A percentile compares a stretch with the other conserved stretches of the same genome.
phyloP scores from a whole-genome alignment of 2,888 invertebrate species.

The Sphecodes monilicornis region DNA sequence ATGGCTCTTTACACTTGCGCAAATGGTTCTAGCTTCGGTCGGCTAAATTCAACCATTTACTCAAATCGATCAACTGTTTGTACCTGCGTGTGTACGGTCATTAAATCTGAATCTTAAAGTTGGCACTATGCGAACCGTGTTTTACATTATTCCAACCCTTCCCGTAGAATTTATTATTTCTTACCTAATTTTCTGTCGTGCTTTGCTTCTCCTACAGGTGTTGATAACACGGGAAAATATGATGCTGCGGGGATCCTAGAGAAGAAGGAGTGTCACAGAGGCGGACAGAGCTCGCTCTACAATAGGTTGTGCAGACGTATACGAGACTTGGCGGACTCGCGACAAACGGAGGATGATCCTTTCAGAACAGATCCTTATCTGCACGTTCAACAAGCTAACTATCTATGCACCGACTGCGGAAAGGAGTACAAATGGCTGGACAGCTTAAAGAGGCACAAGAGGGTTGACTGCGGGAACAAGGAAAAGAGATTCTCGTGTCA shows the following conservation, averaged over 20 bases:
- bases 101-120: conserved; percentile 26
- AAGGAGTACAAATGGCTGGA: conserved; percentile 83
- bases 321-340: conserved; percentile 1
- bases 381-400: conserved; percentile 51
- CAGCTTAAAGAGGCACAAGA: conserved; percentile 83
- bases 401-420: conserved; percentile 81
- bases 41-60: not conserved
- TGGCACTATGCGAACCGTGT: not conserved
- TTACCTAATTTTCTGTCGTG: not conserved
- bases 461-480: conserved; percentile 84
- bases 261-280: conserved; percentile 63
- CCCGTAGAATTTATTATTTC: not conserved
- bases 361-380: conserved; percentile 27
- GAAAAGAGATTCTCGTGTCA: conserved; percentile 82
- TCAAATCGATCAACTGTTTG: conserved; percentile 10
- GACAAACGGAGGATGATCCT: conserved; percentile 15
- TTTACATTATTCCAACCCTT: not conserved
- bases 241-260: conserved; percentile 72
- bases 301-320: conserved; percentile 19
- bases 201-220: conserved; percentile 60
- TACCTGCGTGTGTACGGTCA: conserved; percentile 20
- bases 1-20: not conserved
- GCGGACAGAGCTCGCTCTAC: conserved; percentile 31
- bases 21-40: not conserved
- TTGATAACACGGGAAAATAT: conserved; percentile 64